Percentiles rank a stretch among this genome's conserved stretches.
These are phyloP conservation scores for Cepaea hortensis DNA, from an alignment of 2,888 invertebrate genomes.

Conservation along the genomic window DNA sequence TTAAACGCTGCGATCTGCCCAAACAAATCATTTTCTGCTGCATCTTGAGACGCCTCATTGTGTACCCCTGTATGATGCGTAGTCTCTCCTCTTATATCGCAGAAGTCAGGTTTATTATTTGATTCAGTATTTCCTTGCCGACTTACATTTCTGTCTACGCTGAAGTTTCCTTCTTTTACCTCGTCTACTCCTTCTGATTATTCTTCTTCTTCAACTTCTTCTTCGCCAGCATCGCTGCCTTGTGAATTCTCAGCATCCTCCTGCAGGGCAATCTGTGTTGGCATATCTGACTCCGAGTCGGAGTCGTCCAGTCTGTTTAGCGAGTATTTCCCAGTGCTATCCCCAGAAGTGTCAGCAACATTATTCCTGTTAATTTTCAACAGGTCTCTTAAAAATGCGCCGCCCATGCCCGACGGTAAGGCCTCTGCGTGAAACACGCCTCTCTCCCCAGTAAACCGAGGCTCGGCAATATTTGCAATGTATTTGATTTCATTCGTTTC, in stretches of 20 bases:
- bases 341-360: accelerated
- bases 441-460: neutral
- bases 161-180: neutral
- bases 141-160: neutral
- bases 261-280: neutral
- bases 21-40: neutral
- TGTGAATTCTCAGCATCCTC: neutral
- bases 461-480: constrained; percentile 24
- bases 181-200: neutral
- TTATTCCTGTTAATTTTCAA: neutral
- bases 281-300: neutral
- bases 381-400: neutral
- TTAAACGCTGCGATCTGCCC: neutral
- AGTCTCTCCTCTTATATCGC: no score
- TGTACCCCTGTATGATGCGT: no score
- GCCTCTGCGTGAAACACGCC: neutral
- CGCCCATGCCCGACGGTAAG: neutral
- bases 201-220: neutral
- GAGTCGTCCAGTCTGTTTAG: neutral
- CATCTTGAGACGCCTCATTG: no score
- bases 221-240: neutral
- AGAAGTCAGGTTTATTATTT: neutral
- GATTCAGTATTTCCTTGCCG: no score
- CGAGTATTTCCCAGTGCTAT: no score
- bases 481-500: constrained; percentile 8